Evolutionary conservation across 2,797 vertebrate genomes (phyloP).

Genomic region (Danio kyathit): DNA sequence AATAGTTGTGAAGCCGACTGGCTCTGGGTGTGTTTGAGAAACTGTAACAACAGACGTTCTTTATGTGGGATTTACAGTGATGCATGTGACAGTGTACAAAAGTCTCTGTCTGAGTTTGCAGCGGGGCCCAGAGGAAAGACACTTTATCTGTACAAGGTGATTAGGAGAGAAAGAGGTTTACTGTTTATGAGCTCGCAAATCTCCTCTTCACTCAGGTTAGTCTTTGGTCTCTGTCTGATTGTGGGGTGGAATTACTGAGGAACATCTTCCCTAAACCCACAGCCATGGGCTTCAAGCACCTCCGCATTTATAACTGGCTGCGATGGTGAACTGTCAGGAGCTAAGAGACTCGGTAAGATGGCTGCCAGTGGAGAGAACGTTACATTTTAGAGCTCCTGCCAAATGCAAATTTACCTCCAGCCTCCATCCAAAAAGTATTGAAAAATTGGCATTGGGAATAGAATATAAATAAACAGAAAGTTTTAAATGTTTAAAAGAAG

Average conservation of each 20-base stretch:
- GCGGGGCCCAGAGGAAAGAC: conserved; percentile 63
- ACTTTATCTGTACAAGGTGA: conserved; percentile 73
- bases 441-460: not conserved
- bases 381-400: conserved; percentile 19
- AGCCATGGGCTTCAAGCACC: not conserved
- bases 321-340: conserved; percentile 24
- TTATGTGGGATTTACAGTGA: conserved; percentile 44
- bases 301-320: conserved; percentile 16
- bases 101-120: conserved; percentile 62
- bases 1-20: conserved; percentile 66
- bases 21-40: conserved; percentile 26
- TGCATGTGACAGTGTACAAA: conserved; percentile 61
- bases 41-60: conserved; percentile 32
- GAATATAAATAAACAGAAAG: not conserved
- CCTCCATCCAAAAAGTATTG: not conserved
- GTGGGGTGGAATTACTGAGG: conserved; percentile 11
- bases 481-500: not conserved
- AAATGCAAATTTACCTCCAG: conserved; percentile 9
- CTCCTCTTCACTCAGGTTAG: conserved; percentile 37
- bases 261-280: conserved; percentile 32
- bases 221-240: conserved; percentile 36
- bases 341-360: conserved; percentile 29
- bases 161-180: conserved; percentile 43
- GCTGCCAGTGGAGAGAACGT: conserved; percentile 20
- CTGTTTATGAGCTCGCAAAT: conserved; percentile 50